Conservation (phyloP, 2,797 vertebrate genomes). For the Phrynocephalus vlangalii region DNA sequence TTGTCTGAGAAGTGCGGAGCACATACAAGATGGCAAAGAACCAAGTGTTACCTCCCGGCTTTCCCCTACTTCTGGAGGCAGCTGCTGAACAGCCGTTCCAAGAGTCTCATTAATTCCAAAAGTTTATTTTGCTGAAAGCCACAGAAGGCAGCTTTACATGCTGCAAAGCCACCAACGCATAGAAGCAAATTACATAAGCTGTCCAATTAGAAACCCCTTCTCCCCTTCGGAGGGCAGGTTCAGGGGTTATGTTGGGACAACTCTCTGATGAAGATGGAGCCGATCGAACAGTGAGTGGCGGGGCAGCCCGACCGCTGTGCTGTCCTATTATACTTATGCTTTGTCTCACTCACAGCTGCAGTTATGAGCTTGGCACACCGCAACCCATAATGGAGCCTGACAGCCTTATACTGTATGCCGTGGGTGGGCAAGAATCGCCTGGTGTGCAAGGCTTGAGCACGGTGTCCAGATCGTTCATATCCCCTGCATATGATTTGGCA, state of each 20-base stretch:
- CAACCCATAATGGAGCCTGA: conserved; percentile 37
- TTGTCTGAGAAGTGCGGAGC: background rate
- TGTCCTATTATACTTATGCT: background rate
- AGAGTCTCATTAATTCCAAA: conserved; percentile 34
- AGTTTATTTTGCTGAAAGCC: conserved; percentile 20
- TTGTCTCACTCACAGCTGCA: conserved; percentile 34
- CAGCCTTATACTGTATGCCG: background rate
- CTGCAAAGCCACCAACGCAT: conserved; percentile 27
- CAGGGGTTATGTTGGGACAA: conserved; percentile 33
- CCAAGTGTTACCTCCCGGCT: background rate
- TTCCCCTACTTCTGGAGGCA: background rate
- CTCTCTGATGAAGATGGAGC: background rate
- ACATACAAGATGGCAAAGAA: rapidly evolving
- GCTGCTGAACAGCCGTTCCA: background rate
- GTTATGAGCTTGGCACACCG: background rate
- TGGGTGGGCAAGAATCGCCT: conserved; percentile 48
- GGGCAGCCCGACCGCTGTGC: conserved; percentile 12
- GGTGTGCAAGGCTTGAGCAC: conserved; percentile 22
- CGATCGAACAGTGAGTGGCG: background rate
- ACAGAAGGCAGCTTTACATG: conserved; percentile 22
- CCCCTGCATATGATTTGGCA: conserved; percentile 48
- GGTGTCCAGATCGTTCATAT: conserved; percentile 35
- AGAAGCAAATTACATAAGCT: conserved; percentile 44
- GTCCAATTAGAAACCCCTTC: conserved; percentile 31
- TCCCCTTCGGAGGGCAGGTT: background rate